A percentile compares a stretch with the other conserved stretches of the same genome.
phyloP scores from a whole-genome alignment of 2,113 vertebrate species.

The Sapajus apella region DNA sequence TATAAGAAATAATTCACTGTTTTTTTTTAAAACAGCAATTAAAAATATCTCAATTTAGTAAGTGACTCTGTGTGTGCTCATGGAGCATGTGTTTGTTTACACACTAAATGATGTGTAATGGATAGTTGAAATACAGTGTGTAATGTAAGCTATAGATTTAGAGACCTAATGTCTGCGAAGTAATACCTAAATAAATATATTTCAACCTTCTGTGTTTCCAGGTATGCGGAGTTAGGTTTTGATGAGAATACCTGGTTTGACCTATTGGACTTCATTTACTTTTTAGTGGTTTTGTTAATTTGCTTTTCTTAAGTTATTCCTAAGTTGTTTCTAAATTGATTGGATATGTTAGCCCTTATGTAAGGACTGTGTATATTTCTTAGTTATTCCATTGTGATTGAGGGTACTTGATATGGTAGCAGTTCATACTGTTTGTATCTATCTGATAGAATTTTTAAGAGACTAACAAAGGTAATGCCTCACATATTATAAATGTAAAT shows the following conservation, averaged over 20 bases:
- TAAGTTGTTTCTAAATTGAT: background rate
- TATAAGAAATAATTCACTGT: background rate
- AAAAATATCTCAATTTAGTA: background rate
- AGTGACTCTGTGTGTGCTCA: background rate
- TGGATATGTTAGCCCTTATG: background rate
- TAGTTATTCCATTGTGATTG: background rate
- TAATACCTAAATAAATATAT: background rate
- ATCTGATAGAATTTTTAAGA: background rate
- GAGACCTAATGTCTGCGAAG: background rate
- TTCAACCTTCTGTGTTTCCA: background rate
- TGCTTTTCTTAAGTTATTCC: constrained; percentile 11
- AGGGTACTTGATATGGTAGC: background rate
- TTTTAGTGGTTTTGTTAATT: constrained; percentile 30
- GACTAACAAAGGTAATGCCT: background rate
- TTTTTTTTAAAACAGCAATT: background rate
- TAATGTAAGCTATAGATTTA: background rate
- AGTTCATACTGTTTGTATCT: background rate
- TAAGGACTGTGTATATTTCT: background rate
- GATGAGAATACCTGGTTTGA: background rate
- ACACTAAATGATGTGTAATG: background rate
- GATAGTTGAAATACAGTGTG: background rate
- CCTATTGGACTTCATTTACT: background rate
- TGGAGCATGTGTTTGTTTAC: background rate
- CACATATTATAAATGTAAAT: background rate
- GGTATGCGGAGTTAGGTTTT: background rate